phyloP scores from a whole-genome alignment of 2,888 invertebrate species.

The Oscheius sp. region DNA sequence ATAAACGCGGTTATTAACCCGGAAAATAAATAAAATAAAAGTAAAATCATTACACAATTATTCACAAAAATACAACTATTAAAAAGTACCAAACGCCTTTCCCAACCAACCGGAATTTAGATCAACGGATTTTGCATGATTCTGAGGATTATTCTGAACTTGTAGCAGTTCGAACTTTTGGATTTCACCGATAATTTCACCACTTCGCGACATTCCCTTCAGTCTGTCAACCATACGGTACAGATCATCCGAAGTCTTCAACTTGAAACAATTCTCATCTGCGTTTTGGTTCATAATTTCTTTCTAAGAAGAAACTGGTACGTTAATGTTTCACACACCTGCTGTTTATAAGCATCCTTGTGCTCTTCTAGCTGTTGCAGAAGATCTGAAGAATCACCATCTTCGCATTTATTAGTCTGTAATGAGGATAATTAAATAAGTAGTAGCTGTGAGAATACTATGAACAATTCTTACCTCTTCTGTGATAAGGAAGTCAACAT shows the following conservation, averaged over 20 bases:
- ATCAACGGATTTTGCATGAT: neutral
- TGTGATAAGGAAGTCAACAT: neutral
- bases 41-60: neutral
- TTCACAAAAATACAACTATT: neutral
- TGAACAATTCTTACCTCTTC: neutral
- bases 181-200: neutral
- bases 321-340: too few relatives aligned
- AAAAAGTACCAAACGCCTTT: neutral
- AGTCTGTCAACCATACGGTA: neutral
- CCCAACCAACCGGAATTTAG: neutral
- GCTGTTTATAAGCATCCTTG: neutral
- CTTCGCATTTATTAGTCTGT: too few relatives aligned
- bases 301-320: too few relatives aligned
- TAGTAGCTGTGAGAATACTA: too few relatives aligned
- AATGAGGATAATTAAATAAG: too few relatives aligned
- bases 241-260: neutral
- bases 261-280: too few relatives aligned
- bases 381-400: too few relatives aligned
- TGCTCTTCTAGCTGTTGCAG: neutral
- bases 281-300: too few relatives aligned
- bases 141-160: neutral
- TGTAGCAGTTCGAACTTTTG: neutral
- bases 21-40: neutral
- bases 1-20: neutral
- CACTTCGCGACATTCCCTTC: neutral